Evolutionary conservation across 1,140 invertebrate genomes (phyloP), one percentile per base, ranked within the genome.

Genomic region (Varroa destructor): DNA sequence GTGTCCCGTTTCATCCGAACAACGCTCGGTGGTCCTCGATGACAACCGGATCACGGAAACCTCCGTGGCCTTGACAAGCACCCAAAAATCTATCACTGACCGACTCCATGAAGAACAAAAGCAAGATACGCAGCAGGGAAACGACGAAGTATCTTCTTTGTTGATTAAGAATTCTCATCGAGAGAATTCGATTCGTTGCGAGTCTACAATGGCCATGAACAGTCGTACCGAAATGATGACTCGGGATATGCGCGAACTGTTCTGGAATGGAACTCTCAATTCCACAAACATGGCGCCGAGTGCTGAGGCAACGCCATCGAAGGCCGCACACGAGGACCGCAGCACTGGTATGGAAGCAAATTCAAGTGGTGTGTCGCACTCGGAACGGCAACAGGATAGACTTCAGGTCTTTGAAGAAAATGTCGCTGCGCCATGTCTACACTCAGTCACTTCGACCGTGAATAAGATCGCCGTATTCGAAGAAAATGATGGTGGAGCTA

Each of bases 241-340:
- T 40, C 37, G 37, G 1, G 37, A 67, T 37, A 67, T 67, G 12
- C 14, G 61, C 3, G 61, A 67, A 37, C 37, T 67, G 1, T 67
- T 14, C 61, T 67, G 61, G 61, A 67, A 67, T 40, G 61, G 61
- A 8, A 67, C 61, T 37, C 61, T 67, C 61, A 37, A 67, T 37
- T 25, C 12, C 40, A 67, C 61, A 37, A 67, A 67, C 2, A 40
- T 67, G 12, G 40, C 37, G 12, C 40, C 61, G 12, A 67, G 61
- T 46, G 46, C 61, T 37, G 61, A 67, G 12, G 40, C 10, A 14
- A 67, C 61, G 10, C 14, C 46, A 51, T 51, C 46, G 46, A 51
- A 51, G 46, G 8, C 8, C 8, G 46, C 8, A 51, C 46, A 51
- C 8, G 46, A 51, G 8, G 46, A 51, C 46, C 3, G 46, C 46